These are phyloP conservation scores for Mobula birostris DNA, from an alignment of 2,113 vertebrate species.

Conservation along the genomic window DNA sequence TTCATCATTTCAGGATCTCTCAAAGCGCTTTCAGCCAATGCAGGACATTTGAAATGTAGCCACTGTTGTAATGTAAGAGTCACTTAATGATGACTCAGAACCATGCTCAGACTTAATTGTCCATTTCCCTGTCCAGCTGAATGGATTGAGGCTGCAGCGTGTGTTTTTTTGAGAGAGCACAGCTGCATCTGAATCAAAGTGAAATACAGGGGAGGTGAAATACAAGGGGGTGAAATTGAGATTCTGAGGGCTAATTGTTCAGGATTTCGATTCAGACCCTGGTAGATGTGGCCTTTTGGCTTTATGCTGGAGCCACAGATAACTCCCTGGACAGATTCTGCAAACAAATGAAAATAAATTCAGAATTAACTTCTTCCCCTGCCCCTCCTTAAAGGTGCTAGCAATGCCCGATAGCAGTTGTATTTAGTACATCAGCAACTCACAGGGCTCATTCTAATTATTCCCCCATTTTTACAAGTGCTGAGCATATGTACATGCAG, in stretches of 20 bases:
- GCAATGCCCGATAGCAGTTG: background rate
- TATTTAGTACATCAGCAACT: background rate
- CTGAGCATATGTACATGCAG: conserved; percentile 15
- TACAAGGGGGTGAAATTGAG: background rate
- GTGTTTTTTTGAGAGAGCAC: background rate
- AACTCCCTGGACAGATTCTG: background rate
- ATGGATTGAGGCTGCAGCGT: background rate
- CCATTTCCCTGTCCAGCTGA: background rate
- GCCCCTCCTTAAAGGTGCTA: background rate
- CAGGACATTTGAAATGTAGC: background rate
- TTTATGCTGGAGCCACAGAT: background rate
- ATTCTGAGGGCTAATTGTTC: background rate
- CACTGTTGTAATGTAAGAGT: background rate
- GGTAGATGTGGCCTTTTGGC: background rate
- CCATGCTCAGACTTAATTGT: background rate
- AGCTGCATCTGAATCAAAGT: background rate
- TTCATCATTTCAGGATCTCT: background rate
- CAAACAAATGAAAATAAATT: conserved; percentile 3
- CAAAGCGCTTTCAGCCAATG: background rate
- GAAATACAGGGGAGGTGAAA: background rate
- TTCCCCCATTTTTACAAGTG: conserved; percentile 13
- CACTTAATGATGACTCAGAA: background rate
- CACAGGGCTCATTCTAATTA: conserved; percentile 20
- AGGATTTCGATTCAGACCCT: background rate
- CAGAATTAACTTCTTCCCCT: background rate